Conservation (phyloP, 2,113 vertebrate genomes). For the Accipiter cooperii region DNA sequence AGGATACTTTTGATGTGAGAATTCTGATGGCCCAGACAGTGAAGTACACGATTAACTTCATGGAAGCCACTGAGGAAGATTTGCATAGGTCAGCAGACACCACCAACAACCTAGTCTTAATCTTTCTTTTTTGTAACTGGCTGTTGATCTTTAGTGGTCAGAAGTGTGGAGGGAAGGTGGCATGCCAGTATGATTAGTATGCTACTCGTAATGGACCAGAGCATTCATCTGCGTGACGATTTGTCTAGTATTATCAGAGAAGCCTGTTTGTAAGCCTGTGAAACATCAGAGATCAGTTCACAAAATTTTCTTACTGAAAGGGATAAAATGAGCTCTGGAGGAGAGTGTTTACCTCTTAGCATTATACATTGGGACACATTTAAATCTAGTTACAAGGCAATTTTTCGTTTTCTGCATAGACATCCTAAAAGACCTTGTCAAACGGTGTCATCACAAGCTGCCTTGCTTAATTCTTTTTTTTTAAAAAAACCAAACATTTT, state of each 20-base stretch:
- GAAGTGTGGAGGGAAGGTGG: not conserved
- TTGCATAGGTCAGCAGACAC: conserved; percentile 64
- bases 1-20: conserved; percentile 80
- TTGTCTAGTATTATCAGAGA: not conserved
- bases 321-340: not conserved
- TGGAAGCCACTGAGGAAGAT: conserved; percentile 74
- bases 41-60: conserved; percentile 78
- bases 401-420: not conserved
- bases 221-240: not conserved
- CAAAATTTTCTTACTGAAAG: not conserved
- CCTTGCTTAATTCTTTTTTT: not conserved
- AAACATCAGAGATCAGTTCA: not conserved
- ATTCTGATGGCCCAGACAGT: conserved; percentile 79
- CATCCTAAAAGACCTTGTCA: not conserved
- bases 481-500: not conserved
- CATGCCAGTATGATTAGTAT: not conserved
- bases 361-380: not conserved
- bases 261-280: not conserved
- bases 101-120: not conserved
- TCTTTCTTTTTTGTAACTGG: not conserved
- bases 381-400: not conserved
- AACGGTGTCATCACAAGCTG: not conserved
- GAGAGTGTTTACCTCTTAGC: not conserved
- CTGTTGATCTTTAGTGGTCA: not conserved
- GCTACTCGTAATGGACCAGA: not conserved